Percentiles rank a stretch among this genome's conserved stretches.
Evolutionary conservation across 2,797 vertebrate genomes (phyloP).

Genomic region (Astyanax mexicanus): DNA sequence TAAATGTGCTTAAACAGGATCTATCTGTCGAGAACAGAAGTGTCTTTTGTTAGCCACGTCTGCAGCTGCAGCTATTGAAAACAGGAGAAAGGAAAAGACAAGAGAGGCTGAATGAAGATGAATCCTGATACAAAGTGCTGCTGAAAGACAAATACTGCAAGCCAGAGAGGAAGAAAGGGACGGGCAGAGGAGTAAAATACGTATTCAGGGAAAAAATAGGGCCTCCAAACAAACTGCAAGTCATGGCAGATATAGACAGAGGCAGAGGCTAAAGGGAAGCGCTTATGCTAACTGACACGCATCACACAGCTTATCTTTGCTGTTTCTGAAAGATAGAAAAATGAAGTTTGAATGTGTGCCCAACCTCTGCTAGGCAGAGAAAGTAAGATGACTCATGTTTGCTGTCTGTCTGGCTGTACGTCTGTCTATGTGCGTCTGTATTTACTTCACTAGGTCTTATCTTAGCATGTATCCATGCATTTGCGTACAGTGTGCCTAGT

Average conservation of each 20-base stretch:
- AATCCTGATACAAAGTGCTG: conserved; percentile 30
- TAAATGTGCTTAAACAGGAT: background rate
- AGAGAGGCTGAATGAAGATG: background rate
- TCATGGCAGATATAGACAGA: background rate
- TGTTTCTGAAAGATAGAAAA: background rate
- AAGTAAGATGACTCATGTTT: background rate
- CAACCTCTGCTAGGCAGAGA: background rate
- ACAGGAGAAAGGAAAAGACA: conserved; percentile 28
- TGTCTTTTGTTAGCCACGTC: conserved; percentile 32
- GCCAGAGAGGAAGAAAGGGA: conserved; percentile 18
- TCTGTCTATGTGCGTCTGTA: background rate
- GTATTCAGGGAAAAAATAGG: conserved; percentile 11
- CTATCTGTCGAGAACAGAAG: conserved; percentile 10
- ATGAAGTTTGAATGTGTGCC: background rate
- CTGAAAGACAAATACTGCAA: conserved; percentile 7
- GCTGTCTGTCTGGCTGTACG: background rate
- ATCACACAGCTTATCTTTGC: background rate
- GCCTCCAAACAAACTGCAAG: conserved; percentile 27
- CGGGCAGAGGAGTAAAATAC: background rate
- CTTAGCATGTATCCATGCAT: conserved; percentile 2
- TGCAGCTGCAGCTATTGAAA: conserved; percentile 46
- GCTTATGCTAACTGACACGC: background rate
- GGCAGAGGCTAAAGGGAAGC: background rate
- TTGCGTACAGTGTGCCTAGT: background rate
- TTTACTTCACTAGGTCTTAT: background rate